phyloP scores from a whole-genome alignment of 2,888 invertebrate genomes.

The Lasius fuliginosus region DNA sequence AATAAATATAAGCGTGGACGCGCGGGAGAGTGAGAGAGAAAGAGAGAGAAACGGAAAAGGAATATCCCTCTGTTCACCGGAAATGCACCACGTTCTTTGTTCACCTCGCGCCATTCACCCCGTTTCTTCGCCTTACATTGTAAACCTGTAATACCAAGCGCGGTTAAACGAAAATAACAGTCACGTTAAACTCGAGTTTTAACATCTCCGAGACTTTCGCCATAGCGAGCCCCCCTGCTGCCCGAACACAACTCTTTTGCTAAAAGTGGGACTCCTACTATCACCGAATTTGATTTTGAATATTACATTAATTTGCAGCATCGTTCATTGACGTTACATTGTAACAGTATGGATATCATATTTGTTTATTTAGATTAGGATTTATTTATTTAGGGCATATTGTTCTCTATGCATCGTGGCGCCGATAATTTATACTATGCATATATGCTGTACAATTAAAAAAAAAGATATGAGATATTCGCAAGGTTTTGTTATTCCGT shows the following conservation, averaged over 20 bases:
- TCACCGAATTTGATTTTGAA: background rate
- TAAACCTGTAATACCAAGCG: slow-evolving; percentile 16
- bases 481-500: background rate
- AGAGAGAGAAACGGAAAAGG: slow-evolving; percentile 1
- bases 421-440: background rate
- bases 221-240: no score
- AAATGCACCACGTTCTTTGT: slow-evolving; percentile 41
- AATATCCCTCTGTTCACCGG: slow-evolving; percentile 25
- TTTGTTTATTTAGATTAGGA: background rate
- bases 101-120: slow-evolving; percentile 12
- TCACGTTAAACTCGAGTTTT: slow-evolving; percentile 33
- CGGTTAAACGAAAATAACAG: slow-evolving; percentile 43
- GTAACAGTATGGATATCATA: background rate
- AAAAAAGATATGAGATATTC: background rate
- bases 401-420: background rate
- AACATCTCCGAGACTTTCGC: background rate
- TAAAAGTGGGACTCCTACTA: background rate
- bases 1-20: slow-evolving; percentile 26
- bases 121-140: slow-evolving; percentile 13
- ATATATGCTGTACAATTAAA: background rate
- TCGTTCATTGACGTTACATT: background rate
- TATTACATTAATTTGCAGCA: background rate
- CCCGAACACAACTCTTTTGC: background rate
- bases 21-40: background rate
- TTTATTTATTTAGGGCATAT: background rate